phyloP scores from a whole-genome alignment of 2,888 invertebrate species.

The Sycophila texana region DNA sequence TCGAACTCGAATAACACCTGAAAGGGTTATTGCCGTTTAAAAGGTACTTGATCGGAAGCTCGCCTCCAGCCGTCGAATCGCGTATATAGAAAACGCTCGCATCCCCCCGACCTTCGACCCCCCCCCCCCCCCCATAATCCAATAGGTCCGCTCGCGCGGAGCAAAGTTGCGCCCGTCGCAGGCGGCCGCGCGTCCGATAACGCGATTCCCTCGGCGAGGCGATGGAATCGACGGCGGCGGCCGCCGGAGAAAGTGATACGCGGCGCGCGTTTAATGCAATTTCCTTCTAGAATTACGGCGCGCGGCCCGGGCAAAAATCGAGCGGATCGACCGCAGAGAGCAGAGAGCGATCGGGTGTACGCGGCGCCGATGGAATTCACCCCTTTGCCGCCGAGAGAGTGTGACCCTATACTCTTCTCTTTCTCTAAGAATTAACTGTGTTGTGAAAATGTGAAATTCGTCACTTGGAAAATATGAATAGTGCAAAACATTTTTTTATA shows the following conservation, averaged over 20 bases:
- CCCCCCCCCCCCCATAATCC: too few species aligned
- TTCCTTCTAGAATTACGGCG: conserved; percentile 43
- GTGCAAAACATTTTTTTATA: too few species aligned
- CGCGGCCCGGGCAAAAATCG: conserved; percentile 25
- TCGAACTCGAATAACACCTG: not conserved
- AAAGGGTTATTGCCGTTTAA: not conserved
- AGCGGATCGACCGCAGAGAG: conserved; percentile 25
- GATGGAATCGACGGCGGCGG: too few species aligned
- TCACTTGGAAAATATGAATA: too few species aligned
- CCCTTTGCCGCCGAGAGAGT: not conserved
- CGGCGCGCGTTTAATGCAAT: conserved; percentile 29
- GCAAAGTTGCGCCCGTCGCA: too few species aligned
- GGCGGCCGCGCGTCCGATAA: not conserved
- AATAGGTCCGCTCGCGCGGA: too few species aligned
- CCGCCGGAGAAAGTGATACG: conserved; percentile 43
- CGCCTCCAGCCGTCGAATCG: too few species aligned
- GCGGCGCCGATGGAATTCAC: not conserved
- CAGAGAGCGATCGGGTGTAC: not conserved
- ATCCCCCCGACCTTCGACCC: too few species aligned
- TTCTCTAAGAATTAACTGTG: too few species aligned
- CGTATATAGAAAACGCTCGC: too few species aligned
- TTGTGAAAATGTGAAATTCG: too few species aligned
- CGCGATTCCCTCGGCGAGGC: not conserved
- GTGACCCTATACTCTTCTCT: too few species aligned
- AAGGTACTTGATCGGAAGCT: not conserved